Conservation (phyloP, 2,888 invertebrate species). For the Synergus itoensis region DNA sequence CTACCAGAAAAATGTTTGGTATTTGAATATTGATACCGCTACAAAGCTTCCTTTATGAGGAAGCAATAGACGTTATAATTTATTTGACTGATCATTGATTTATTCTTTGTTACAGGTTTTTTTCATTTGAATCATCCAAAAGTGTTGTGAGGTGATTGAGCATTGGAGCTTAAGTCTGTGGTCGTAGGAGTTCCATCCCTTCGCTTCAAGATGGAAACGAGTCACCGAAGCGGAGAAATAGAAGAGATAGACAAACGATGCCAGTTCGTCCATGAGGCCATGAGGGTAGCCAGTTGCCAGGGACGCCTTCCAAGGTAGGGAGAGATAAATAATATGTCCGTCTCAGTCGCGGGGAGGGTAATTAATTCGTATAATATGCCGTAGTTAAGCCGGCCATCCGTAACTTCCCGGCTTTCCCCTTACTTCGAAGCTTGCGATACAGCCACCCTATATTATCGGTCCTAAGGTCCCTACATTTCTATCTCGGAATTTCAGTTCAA, state of each 20-base stretch:
- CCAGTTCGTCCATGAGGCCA: conserved; percentile 59
- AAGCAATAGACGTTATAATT: background rate
- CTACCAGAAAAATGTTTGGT: no score
- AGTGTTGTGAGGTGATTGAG: conserved; percentile 6
- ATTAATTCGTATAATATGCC: conserved; percentile 78
- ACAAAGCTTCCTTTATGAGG: no score
- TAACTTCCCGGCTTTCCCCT: conserved; percentile 66
- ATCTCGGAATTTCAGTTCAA: background rate
- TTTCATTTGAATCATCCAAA: background rate
- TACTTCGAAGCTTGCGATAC: conserved; percentile 54
- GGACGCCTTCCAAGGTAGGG: conserved; percentile 50
- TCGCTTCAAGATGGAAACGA: conserved; percentile 52
- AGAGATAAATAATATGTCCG: conserved; percentile 76
- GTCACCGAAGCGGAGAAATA: conserved; percentile 65
- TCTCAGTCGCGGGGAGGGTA: conserved; percentile 70
- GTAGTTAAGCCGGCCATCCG: conserved; percentile 76
- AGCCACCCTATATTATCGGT: conserved; percentile 65
- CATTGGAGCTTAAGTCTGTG: conserved; percentile 3
- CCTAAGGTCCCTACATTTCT: conserved; percentile 59
- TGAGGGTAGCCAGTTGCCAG: conserved; percentile 59
- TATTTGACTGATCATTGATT: background rate
- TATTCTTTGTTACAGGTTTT: background rate
- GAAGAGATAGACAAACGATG: conserved; percentile 71
- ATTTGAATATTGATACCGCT: no score
- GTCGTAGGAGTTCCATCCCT: conserved; percentile 23